Conservation (phyloP, 2,888 invertebrate species). For the Syrphus vitripennis region DNA sequence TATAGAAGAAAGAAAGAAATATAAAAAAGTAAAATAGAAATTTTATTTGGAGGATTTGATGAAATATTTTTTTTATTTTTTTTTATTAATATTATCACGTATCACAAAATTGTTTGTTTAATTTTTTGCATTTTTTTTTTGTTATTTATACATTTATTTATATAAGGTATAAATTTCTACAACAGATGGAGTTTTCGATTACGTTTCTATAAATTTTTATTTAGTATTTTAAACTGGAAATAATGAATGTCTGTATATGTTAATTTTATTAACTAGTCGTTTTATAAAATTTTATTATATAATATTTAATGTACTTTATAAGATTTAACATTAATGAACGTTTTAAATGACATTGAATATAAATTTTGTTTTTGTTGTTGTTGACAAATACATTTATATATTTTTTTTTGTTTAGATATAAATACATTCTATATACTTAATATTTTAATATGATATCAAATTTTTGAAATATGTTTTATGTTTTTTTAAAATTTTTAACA, state of each 20-base stretch:
- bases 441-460: slow-evolving; percentile 1
- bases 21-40: not conserved
- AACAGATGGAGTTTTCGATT: slow-evolving; percentile 28
- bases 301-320: not conserved
- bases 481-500: not conserved
- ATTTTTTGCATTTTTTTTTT: not conserved
- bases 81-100: slow-evolving; percentile 54
- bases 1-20: slow-evolving; percentile 10
- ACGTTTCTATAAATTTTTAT: not conserved
- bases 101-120: slow-evolving; percentile 60
- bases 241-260: not conserved
- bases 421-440: not conserved
- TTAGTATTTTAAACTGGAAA: not conserved
- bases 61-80: slow-evolving; percentile 13
- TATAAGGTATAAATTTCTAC: slow-evolving; percentile 12
- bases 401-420: not conserved
- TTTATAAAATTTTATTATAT: slow-evolving; percentile 5
- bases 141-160: not conserved
- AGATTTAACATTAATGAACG: slow-evolving; percentile 13
- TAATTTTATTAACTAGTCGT: not conserved
- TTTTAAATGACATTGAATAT: slow-evolving; percentile 2
- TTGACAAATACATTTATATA: not conserved
- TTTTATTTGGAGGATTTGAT: not conserved
- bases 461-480: not conserved
- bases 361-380: not conserved